phyloP scores from a whole-genome alignment of 1,140 invertebrate genomes.

The Leptestheria dahalacensis region DNA sequence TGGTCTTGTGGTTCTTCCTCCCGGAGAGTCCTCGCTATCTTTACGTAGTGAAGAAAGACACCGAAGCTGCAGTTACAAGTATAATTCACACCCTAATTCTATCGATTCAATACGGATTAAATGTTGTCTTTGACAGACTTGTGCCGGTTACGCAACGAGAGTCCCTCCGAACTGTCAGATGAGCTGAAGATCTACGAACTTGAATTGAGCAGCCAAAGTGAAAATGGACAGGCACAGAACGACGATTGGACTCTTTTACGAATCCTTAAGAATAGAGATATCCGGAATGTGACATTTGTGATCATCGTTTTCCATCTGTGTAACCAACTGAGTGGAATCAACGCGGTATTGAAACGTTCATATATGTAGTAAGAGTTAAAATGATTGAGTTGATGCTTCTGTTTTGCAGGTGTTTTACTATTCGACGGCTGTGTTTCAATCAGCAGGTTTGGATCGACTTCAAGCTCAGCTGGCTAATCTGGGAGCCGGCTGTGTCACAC shows the following conservation, averaged over 20 bases:
- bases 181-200: constrained; percentile 27
- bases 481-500: constrained; percentile 51
- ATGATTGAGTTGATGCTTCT: constrained; percentile 10
- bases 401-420: constrained; percentile 58
- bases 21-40: constrained; percentile 77
- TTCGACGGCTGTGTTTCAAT: constrained; percentile 50
- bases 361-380: not conserved
- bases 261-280: constrained; percentile 17
- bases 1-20: constrained; percentile 40
- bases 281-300: constrained; percentile 51
- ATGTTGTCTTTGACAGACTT: too few species aligned
- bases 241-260: constrained; percentile 20
- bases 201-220: constrained; percentile 12
- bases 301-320: constrained; percentile 57
- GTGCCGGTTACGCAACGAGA: too few species aligned
- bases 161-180: too few species aligned
- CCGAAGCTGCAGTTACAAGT: constrained; percentile 44
- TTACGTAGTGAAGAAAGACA: constrained; percentile 47
- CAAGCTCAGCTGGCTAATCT: constrained; percentile 50
- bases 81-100: too few species aligned
- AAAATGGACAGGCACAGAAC: constrained; percentile 21
- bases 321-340: constrained; percentile 73
- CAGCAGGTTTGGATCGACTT: constrained; percentile 39
- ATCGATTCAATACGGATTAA: too few species aligned
- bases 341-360: constrained; percentile 47